Conservation (phyloP, 1,140 invertebrate species). For the Adelges cooleyi region DNA sequence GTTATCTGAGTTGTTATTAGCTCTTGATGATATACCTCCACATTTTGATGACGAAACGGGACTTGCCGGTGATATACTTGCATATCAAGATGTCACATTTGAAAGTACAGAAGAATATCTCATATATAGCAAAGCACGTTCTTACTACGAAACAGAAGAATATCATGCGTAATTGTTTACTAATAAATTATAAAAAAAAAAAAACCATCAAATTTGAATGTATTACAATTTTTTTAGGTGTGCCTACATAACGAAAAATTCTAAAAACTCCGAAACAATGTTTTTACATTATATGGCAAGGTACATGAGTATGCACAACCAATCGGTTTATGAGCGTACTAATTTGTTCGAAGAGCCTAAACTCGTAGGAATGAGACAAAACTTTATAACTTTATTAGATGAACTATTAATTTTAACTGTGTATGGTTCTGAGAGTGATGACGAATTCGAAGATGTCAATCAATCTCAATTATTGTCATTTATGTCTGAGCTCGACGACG, state of each 20-base stretch:
- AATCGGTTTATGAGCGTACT: conserved; percentile 13
- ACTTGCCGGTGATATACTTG: neutral
- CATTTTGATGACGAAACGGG: conserved; percentile 1
- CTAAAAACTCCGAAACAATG: conserved; percentile 18
- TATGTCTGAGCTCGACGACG: neutral
- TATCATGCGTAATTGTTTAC: conserved; percentile 2
- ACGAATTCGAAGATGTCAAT: neutral
- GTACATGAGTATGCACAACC: conserved; percentile 10
- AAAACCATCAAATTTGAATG: neutral
- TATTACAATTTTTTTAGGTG: neutral
- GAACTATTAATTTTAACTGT: conserved; percentile 22
- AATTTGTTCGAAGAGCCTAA: neutral
- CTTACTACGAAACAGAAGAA: conserved; percentile 16
- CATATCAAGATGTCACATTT: neutral
- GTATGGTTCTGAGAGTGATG: conserved; percentile 10
- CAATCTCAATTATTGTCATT: neutral
- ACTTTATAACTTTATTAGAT: conserved; percentile 2
- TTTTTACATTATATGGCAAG: conserved; percentile 26
- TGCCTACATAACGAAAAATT: conserved; percentile 12
- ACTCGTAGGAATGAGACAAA: neutral
- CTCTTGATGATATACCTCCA: neutral
- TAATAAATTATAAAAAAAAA: neutral
- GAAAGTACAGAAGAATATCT: conserved; percentile 12
- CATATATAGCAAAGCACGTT: conserved; percentile 15
- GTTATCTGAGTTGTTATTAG: neutral